Evolutionary conservation across 2,888 invertebrate species (phyloP).

Genomic region (Thereva unica): DNA sequence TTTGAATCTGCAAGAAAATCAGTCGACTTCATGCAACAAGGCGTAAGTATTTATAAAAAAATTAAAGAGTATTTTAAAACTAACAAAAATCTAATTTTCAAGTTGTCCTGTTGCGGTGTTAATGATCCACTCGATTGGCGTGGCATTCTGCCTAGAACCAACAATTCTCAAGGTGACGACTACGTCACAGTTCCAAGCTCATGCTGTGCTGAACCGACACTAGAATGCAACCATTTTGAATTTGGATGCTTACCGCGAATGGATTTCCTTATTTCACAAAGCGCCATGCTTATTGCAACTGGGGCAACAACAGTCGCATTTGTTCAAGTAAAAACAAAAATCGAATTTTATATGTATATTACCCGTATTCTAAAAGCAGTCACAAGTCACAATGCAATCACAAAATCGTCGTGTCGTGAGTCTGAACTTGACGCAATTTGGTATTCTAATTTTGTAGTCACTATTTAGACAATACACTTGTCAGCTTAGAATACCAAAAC

Average conservation of each 20-base stretch:
- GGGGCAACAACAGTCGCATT: conserved; percentile 80
- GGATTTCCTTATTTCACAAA: conserved; percentile 67
- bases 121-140: conserved; percentile 67
- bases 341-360: conserved; percentile 14
- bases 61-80: neutral
- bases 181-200: conserved; percentile 62
- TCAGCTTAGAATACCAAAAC: too few relatives aligned
- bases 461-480: too few relatives aligned
- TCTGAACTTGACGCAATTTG: too few relatives aligned
- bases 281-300: conserved; percentile 72
- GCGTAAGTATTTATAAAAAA: conserved; percentile 60
- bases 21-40: conserved; percentile 77
- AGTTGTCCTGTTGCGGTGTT: conserved; percentile 74
- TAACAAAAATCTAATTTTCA: conserved; percentile 45
- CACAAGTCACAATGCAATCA: too few relatives aligned
- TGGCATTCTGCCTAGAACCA: conserved; percentile 44
- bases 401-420: too few relatives aligned
- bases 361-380: too few relatives aligned
- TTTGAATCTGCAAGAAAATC: conserved; percentile 65
- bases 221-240: conserved; percentile 48
- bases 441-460: too few relatives aligned
- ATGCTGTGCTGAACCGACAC: conserved; percentile 61
- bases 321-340: conserved; percentile 66
- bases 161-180: conserved; percentile 44
- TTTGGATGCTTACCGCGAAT: conserved; percentile 64